Conservation (phyloP, 2,797 vertebrate genomes). For the Myotis planiceps region DNA sequence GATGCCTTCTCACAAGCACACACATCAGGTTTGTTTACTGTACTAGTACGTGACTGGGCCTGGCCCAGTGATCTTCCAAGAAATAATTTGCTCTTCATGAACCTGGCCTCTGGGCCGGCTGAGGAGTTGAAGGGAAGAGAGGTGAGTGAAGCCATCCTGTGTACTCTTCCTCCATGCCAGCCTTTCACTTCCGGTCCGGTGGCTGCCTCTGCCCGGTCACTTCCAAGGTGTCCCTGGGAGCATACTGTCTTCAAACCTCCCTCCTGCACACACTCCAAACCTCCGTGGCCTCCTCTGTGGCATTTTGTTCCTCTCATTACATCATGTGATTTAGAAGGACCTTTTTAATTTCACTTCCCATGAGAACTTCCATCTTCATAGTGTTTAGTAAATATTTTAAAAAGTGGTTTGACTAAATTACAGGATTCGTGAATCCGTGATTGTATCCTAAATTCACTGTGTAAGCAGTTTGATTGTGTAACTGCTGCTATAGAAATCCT, state of each 20-base stretch:
- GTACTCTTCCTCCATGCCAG: not conserved
- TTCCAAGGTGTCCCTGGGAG: not conserved
- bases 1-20: not conserved
- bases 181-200: not conserved
- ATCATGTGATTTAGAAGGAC: not conserved
- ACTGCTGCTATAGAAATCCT: not conserved
- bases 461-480: not conserved
- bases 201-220: not conserved
- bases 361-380: not conserved
- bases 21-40: not conserved
- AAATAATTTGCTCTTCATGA: not conserved
- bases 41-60: not conserved
- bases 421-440: not conserved
- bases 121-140: not conserved
- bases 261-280: not conserved
- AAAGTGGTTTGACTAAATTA: not conserved
- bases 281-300: too few species aligned
- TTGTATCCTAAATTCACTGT: not conserved
- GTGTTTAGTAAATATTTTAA: not conserved
- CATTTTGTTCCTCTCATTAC: not conserved
- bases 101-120: not conserved
- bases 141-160: too few species aligned
- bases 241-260: not conserved
- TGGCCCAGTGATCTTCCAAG: not conserved
- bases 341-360: not conserved